Percentiles rank a stretch among this genome's conserved stretches.
phyloP scores from a whole-genome alignment of 2,888 invertebrate species.

The Apantesis nais region DNA sequence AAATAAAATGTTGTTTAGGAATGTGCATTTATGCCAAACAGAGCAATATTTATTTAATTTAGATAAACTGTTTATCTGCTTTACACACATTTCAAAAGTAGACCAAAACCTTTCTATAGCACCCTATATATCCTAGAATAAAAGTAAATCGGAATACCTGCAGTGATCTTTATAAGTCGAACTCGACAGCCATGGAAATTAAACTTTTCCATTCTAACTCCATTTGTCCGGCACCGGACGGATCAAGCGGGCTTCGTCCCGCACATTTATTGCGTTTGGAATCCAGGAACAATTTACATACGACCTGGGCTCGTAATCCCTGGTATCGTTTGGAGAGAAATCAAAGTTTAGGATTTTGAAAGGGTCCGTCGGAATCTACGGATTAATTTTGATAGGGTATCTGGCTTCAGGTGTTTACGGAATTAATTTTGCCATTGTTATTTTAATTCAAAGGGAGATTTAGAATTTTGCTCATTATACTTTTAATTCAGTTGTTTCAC shows the following conservation, averaged over 20 bases:
- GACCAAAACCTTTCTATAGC: background rate
- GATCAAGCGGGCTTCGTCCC: conserved; percentile 52
- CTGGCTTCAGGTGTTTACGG: conserved; percentile 44
- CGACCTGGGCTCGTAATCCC: conserved; percentile 60
- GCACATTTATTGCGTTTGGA: conserved; percentile 55
- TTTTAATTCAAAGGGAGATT: conserved; percentile 33
- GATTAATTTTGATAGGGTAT: conserved; percentile 52
- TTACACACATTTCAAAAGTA: background rate
- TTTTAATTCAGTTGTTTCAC: background rate
- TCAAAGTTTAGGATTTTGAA: conserved; percentile 55
- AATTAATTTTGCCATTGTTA: conserved; percentile 43
- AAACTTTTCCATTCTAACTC: conserved; percentile 53
- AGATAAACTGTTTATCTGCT: background rate
- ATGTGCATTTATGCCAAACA: no score
- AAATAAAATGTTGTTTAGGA: no score
- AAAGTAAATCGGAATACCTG: conserved; percentile 12
- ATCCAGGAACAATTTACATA: conserved; percentile 63
- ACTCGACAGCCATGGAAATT: conserved; percentile 41
- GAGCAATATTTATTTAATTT: background rate
- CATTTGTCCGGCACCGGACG: conserved; percentile 51
- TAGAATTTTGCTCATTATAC: conserved; percentile 25
- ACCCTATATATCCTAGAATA: background rate
- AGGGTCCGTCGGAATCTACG: conserved; percentile 45
- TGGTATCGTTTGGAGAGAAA: conserved; percentile 53
- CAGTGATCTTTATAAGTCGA: conserved; percentile 23